phyloP scores from a whole-genome alignment of 2,888 invertebrate genomes.

The Andrena trimmerana region DNA sequence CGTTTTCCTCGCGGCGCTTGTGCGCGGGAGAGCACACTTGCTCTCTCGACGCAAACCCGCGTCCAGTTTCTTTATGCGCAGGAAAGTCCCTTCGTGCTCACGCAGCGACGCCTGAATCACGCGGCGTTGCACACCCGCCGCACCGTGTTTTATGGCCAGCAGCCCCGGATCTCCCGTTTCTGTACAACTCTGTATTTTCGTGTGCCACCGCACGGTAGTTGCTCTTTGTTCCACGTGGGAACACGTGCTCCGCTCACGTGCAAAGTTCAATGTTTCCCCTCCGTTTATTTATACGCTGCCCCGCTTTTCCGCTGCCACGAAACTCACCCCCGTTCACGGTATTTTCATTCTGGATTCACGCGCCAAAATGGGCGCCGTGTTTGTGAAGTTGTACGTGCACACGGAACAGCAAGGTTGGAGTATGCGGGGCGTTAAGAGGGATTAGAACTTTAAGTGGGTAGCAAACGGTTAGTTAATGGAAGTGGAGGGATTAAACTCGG shows the following conservation, averaged over 20 bases:
- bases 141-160: conserved; percentile 60
- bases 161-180: conserved; percentile 20
- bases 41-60: conserved; percentile 57
- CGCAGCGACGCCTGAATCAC: conserved; percentile 68
- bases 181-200: conserved; percentile 47
- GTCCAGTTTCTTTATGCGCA: conserved; percentile 58
- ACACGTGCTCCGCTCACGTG: conserved; percentile 10
- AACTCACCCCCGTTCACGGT: conserved; percentile 1
- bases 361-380: not conserved
- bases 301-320: not conserved
- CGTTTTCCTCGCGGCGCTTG: not conserved
- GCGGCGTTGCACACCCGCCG: conserved; percentile 49
- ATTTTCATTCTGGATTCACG: not conserved
- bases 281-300: not conserved
- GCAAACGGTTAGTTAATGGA: too few relatives aligned
- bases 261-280: conserved; percentile 2
- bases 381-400: not conserved
- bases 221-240: conserved; percentile 37
- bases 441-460: too few relatives aligned
- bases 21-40: conserved; percentile 11
- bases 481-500: too few relatives aligned
- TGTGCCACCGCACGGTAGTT: conserved; percentile 16
- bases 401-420: too few relatives aligned
- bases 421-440: too few relatives aligned
- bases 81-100: conserved; percentile 64